Percentiles rank a stretch among this genome's conserved stretches.
phyloP scores from a whole-genome alignment of 2,888 invertebrate species.

The Tigriopus californicus region DNA sequence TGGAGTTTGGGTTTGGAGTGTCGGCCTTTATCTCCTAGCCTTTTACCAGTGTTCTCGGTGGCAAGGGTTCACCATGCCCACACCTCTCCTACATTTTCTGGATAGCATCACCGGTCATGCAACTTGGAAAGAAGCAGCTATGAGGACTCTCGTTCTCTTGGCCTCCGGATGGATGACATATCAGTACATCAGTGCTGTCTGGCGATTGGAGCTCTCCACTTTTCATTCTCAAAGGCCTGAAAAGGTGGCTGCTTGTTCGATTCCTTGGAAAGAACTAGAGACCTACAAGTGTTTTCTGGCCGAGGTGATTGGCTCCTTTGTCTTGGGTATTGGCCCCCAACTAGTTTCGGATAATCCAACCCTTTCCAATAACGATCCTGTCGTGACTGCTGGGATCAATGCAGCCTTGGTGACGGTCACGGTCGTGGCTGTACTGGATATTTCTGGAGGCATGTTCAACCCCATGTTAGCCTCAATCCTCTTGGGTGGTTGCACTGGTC shows the following conservation, averaged over 20 bases:
- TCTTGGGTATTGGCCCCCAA: not conserved
- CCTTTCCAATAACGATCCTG: not conserved
- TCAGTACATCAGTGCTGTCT: not conserved
- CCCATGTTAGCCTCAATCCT: constrained; percentile 74
- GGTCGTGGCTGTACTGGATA: constrained; percentile 55
- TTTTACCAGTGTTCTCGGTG: not conserved
- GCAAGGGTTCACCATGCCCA: not conserved
- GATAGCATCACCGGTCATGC: not conserved
- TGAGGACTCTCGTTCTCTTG: not conserved
- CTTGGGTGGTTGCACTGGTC: constrained; percentile 69
- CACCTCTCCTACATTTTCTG: not conserved
- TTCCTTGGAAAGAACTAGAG: not conserved
- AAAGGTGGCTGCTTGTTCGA: not conserved
- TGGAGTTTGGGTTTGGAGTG: not conserved
- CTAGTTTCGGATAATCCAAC: not conserved
- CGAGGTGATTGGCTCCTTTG: not conserved
- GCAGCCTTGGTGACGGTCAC: not conserved
- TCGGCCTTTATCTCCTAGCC: not conserved
- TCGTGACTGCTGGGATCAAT: not conserved
- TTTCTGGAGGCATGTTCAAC: constrained; percentile 84
- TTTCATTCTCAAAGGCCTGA: not conserved
- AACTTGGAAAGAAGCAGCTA: not conserved
- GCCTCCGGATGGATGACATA: not conserved
- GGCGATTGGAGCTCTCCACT: not conserved
- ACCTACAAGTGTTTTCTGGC: not conserved